phyloP scores from a whole-genome alignment of 2,888 invertebrate species.

The Drosophila nr. perissopoda region DNA sequence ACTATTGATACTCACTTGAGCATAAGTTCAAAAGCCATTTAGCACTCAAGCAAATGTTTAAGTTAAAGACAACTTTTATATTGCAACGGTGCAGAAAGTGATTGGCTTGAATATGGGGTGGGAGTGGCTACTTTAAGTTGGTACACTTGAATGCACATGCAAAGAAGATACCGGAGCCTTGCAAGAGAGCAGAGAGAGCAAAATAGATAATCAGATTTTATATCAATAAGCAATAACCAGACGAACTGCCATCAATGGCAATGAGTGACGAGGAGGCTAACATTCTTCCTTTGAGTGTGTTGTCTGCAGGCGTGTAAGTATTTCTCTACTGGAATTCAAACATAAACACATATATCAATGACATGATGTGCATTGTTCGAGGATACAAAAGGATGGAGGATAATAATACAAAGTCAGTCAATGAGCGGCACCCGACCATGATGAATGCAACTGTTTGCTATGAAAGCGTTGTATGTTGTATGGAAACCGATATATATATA shows the following conservation, averaged over 20 bases:
- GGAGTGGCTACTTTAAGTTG: slow-evolving; percentile 13
- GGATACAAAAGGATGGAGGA: slow-evolving; percentile 25
- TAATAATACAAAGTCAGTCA: slow-evolving; percentile 54
- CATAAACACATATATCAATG: slow-evolving; percentile 5
- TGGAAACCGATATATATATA: slow-evolving; percentile 9
- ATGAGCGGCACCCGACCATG: slow-evolving; percentile 50
- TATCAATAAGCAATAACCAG: slow-evolving; percentile 73
- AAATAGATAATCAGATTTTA: slow-evolving; percentile 61
- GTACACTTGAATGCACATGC: slow-evolving; percentile 51
- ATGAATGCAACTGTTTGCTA: slow-evolving; percentile 64
- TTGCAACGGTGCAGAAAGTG: background rate
- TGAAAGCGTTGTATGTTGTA: slow-evolving; percentile 51
- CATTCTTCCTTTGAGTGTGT: slow-evolving; percentile 3
- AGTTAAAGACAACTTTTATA: background rate
- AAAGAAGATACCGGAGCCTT: slow-evolving; percentile 37
- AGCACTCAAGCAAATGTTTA: background rate
- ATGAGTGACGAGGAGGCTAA: slow-evolving; percentile 31
- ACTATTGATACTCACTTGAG: background rate
- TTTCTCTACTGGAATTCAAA: slow-evolving; percentile 25
- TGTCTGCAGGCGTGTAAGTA: slow-evolving; percentile 9
- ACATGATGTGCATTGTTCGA: slow-evolving; percentile 49
- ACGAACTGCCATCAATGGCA: slow-evolving; percentile 39
- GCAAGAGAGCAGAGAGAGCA: slow-evolving; percentile 38
- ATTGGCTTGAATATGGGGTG: no score
- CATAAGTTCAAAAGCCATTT: background rate